Conservation (phyloP, 1,140 invertebrate species). For the Pseudobourletiella spinata region DNA sequence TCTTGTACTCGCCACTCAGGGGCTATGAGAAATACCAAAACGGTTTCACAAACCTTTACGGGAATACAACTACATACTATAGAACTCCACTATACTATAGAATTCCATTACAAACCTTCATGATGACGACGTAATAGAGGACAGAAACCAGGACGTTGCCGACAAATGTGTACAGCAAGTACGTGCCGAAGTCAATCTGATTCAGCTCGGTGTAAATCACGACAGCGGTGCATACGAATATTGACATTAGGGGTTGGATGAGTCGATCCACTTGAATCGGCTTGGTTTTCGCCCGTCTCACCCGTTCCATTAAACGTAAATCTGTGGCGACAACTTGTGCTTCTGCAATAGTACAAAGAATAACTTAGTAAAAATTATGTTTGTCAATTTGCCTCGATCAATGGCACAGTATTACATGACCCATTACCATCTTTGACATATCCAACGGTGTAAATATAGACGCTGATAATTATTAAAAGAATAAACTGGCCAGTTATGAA, state of each 20-base stretch:
- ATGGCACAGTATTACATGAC: background rate
- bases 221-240: conserved; percentile 21
- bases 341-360: background rate
- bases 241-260: conserved; percentile 18
- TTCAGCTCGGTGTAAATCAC: conserved; percentile 21
- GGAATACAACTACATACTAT: no score
- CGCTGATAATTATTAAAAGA: background rate
- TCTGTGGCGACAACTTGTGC: background rate
- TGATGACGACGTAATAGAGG: conserved; percentile 30
- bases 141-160: conserved; percentile 21
- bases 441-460: conserved; percentile 27
- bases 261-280: conserved; percentile 24
- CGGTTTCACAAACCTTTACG: no score
- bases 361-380: no score
- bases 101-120: no score
- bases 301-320: background rate
- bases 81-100: no score
- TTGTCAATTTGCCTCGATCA: no score
- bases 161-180: conserved; percentile 28
- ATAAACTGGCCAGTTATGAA: conserved; percentile 23
- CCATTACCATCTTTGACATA: conserved; percentile 25
- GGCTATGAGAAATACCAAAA: no score
- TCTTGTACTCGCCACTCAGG: conserved; percentile 31
- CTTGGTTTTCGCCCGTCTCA: background rate
- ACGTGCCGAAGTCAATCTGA: conserved; percentile 24